Evolutionary conservation across 2,797 vertebrate species (phyloP), one percentile per base, ranked within the genome.

Genomic region (Uromys caudimaculatus): DNA sequence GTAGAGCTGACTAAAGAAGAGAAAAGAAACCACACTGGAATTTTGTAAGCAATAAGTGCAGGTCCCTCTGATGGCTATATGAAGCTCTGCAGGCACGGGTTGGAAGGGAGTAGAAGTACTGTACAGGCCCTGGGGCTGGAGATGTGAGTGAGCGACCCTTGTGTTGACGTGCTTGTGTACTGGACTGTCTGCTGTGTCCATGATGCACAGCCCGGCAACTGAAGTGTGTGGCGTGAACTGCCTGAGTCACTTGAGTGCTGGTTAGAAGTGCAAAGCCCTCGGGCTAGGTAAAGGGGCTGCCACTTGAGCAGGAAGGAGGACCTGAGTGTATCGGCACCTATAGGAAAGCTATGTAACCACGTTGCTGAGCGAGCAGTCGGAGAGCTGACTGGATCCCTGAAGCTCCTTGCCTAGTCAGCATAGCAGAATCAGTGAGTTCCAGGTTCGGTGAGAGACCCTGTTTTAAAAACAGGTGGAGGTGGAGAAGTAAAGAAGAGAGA

Each of bases 101-200:
- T 54, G 58, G 32, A n/a, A 56, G 35, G 24, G 14, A 16, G 0
- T 7, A 10, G 77, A 54, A 67, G 8, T 21, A 0, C 8, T 2
- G 3, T 9, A 2, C 38, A 73, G 60, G 8, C 4, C 47, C 76
- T 44, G 41, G 52, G 44, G 29, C 27, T 38, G 29, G 54, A 67
- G 27, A 13, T 9, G 1, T 10, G 0, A 8, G 2, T 1, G 27
- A 6, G 12, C 9, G 9, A 0, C 21, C 6, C 0, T 21, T 19
- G 44, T 35, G 35, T n/a, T 41, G 3, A 35, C 1, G 29, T 21
- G 0, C 89, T 50, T 2, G 1, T 47, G 32, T 41, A 32, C 24
- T 77, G 13, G 16, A 16, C 16, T 32, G 6, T 1, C 16, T 8
- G 44, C 41, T 44, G 14, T 50, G 73, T n/a, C 16, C 32, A 29